phyloP scores from a whole-genome alignment of 2,888 invertebrate genomes.

The Seira musarum region DNA sequence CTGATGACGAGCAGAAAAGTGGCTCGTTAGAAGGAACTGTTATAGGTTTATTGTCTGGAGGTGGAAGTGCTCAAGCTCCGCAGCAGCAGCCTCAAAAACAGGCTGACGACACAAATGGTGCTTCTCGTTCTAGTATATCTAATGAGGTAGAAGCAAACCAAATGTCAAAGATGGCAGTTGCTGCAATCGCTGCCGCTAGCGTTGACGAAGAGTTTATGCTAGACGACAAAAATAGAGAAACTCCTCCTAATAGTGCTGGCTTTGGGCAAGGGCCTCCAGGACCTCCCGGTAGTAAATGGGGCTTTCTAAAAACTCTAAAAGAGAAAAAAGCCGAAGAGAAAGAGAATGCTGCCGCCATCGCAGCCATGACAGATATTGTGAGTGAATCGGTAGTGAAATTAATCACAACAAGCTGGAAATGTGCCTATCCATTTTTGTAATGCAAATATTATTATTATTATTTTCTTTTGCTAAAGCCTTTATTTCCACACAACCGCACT shows the following conservation, averaged over 20 bases:
- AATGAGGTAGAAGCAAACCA: slow-evolving; percentile 61
- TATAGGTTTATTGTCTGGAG: slow-evolving; percentile 63
- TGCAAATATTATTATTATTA: slow-evolving; percentile 2
- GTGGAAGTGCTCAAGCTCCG: slow-evolving; percentile 70
- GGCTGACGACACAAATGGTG: slow-evolving; percentile 36
- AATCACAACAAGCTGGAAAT: no score
- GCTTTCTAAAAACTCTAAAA: slow-evolving; percentile 89
- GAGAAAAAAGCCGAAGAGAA: slow-evolving; percentile 91
- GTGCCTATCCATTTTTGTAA: not conserved
- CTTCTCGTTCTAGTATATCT: slow-evolving; percentile 53
- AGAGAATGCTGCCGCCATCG: slow-evolving; percentile 68
- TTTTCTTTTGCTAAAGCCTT: slow-evolving; percentile 4
- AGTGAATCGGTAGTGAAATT: slow-evolving; percentile 22
- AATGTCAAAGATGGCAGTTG: slow-evolving; percentile 51
- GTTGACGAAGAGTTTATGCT: slow-evolving; percentile 67
- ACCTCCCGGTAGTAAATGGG: slow-evolving; percentile 87
- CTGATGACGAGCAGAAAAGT: slow-evolving; percentile 62
- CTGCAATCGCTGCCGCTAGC: slow-evolving; percentile 20
- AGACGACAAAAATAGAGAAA: slow-evolving; percentile 69
- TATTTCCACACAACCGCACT: not conserved
- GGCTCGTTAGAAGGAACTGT: slow-evolving; percentile 73
- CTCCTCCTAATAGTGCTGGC: slow-evolving; percentile 64
- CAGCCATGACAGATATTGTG: slow-evolving; percentile 65
- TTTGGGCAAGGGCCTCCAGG: slow-evolving; percentile 71
- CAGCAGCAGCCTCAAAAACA: slow-evolving; percentile 67